These are phyloP conservation scores for Lagenorhynchus albirostris DNA, from an alignment of 2,113 vertebrate species.

Conservation along the genomic window DNA sequence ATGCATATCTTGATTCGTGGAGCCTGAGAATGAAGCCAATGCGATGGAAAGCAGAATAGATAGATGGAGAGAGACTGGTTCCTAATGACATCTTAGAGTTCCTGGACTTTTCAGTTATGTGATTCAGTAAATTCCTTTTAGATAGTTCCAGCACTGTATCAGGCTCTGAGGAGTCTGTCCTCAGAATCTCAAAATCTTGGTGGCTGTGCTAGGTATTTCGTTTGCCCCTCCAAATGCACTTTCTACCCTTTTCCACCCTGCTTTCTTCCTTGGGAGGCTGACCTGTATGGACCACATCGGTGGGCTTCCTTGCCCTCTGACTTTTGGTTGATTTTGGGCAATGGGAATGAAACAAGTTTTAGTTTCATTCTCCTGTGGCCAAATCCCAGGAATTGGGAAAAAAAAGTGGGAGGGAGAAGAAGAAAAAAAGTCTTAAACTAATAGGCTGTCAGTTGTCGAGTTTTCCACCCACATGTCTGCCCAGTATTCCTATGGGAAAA, in stretches of 20 bases:
- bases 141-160: not conserved
- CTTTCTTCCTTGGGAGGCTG: not conserved
- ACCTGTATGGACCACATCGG: not conserved
- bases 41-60: not conserved
- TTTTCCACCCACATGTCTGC: conserved; percentile 3
- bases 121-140: not conserved
- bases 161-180: not conserved
- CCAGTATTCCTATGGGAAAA: conserved; percentile 18
- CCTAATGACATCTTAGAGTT: conserved; percentile 5
- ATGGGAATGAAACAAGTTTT: conserved; percentile 35
- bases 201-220: not conserved
- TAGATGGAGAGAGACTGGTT: not conserved
- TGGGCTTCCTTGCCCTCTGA: not conserved
- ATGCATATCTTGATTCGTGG: not conserved
- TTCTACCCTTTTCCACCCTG: not conserved
- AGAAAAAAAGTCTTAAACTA: conserved; percentile 21
- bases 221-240: not conserved
- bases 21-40: not conserved
- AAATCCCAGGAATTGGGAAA: not conserved
- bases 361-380: conserved; percentile 37
- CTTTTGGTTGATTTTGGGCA: not conserved
- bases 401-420: not conserved
- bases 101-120: not conserved
- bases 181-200: not conserved
- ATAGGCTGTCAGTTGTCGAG: conserved; percentile 26